Evolutionary conservation across 2,888 invertebrate genomes (phyloP).

Genomic region (Drosophila setosimentum): DNA sequence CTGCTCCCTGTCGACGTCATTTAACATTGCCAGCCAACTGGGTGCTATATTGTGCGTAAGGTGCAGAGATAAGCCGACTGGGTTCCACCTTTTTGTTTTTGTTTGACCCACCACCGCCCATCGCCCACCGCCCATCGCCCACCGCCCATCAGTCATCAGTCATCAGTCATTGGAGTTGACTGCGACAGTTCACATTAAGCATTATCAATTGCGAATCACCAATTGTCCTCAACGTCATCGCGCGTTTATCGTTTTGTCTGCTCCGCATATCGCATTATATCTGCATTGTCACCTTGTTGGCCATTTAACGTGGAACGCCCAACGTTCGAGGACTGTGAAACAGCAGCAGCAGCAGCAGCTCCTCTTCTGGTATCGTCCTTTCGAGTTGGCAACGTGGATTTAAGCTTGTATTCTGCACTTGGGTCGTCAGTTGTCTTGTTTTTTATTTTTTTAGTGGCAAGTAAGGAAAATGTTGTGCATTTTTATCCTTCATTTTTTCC

Average conservation of each 20-base stretch:
- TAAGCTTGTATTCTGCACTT: conserved; percentile 40
- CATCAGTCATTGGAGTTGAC: conserved; percentile 60
- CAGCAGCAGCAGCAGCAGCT: neutral
- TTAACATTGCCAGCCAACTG: conserved; percentile 50
- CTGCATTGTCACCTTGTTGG: conserved; percentile 82
- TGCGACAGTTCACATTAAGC: conserved; percentile 55
- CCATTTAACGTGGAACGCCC: conserved; percentile 69
- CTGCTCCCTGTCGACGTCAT: conserved; percentile 36
- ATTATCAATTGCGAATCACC: conserved; percentile 66
- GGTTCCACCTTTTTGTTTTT: conserved; percentile 19
- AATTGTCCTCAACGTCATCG: conserved; percentile 55
- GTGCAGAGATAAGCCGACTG: conserved; percentile 67
- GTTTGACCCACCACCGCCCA: conserved; percentile 1
- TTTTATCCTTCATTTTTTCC: conserved; percentile 3
- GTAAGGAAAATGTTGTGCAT: conserved; percentile 5
- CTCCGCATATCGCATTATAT: conserved; percentile 73
- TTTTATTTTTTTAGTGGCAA: neutral
- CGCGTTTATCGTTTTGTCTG: conserved; percentile 66
- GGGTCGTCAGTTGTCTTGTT: conserved; percentile 1
- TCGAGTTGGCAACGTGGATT: conserved; percentile 40
- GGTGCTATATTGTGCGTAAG: conserved; percentile 73
- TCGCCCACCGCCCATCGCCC: neutral
- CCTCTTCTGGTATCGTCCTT: neutral
- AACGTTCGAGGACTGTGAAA: conserved; percentile 8
- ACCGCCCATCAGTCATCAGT: conserved; percentile 3